Conservation (phyloP, 1,140 invertebrate genomes). For the Eubasilissa regina region DNA sequence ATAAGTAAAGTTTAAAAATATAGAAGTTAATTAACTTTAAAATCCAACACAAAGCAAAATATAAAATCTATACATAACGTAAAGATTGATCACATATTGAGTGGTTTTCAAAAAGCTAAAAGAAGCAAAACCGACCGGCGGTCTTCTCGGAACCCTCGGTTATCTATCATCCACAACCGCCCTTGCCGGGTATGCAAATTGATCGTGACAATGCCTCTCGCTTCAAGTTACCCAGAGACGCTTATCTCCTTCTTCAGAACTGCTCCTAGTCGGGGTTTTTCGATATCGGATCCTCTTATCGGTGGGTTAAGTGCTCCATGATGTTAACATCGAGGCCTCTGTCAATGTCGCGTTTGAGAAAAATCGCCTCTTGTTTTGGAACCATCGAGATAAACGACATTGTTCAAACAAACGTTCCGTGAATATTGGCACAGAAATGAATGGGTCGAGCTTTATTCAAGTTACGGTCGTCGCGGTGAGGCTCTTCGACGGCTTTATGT, state of each 20-base stretch:
- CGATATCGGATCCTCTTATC: constrained; percentile 31
- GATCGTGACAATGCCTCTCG: constrained; percentile 3
- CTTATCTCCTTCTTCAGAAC: constrained; percentile 21
- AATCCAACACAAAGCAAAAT: not conserved
- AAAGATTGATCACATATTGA: not conserved
- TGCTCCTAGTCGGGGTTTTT: constrained; percentile 3
- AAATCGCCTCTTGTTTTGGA: not conserved
- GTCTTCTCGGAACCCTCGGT: not conserved
- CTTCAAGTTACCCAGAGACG: constrained; percentile 5
- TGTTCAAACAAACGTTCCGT: not conserved
- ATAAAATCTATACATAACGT: not conserved
- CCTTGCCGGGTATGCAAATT: constrained; percentile 17
- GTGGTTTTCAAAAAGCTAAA: constrained; percentile 13
- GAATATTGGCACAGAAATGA: not conserved
- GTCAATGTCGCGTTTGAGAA: constrained; percentile 12
- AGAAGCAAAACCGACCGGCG: not conserved
- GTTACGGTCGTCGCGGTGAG: not conserved
- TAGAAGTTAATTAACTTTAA: no score
- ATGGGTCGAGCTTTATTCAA: not conserved
- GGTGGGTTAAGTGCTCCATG: not conserved
- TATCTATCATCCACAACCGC: not conserved
- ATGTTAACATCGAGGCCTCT: constrained; percentile 2
- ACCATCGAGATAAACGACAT: not conserved
- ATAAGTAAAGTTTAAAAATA: no score
- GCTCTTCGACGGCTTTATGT: no score